Percentiles rank a stretch among this genome's conserved stretches.
Evolutionary conservation across 2,113 vertebrate species (phyloP).

Genomic region (Hemichromis elongatus): DNA sequence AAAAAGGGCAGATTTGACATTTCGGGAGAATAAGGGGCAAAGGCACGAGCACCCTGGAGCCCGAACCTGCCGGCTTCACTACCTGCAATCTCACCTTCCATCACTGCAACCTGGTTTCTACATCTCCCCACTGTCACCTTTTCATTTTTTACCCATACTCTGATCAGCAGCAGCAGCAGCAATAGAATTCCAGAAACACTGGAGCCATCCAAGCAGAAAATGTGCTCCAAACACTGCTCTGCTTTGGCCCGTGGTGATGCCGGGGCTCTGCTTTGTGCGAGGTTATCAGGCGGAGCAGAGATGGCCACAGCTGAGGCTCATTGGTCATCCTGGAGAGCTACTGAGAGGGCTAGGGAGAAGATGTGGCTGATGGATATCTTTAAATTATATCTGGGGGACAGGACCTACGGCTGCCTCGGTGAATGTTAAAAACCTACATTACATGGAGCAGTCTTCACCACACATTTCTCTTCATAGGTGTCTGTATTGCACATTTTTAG

Average conservation of each 20-base stretch:
- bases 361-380: slow-evolving; percentile 47
- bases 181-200: slow-evolving; percentile 63
- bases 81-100: slow-evolving; percentile 42
- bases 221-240: slow-evolving; percentile 20
- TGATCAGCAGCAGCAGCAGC: slow-evolving; percentile 30
- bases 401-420: background rate
- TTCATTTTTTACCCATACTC: slow-evolving; percentile 21
- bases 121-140: slow-evolving; percentile 23
- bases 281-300: slow-evolving; percentile 50
- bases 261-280: slow-evolving; percentile 12
- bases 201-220: slow-evolving; percentile 55
- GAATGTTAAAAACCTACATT: slow-evolving; percentile 26
- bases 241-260: background rate
- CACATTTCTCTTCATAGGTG: background rate
- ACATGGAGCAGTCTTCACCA: background rate
- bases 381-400: slow-evolving; percentile 51
- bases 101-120: slow-evolving; percentile 36
- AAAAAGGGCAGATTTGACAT: slow-evolving; percentile 56
- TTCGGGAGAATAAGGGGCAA: slow-evolving; percentile 6
- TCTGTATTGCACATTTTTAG: background rate
- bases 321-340: slow-evolving; percentile 31
- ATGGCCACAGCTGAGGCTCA: slow-evolving; percentile 3
- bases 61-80: background rate
- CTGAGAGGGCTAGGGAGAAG: background rate
- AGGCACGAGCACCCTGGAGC: slow-evolving; percentile 18